These are phyloP conservation scores for Dreissena polymorpha DNA, from an alignment of 1,140 invertebrate species.

Conservation along the genomic window DNA sequence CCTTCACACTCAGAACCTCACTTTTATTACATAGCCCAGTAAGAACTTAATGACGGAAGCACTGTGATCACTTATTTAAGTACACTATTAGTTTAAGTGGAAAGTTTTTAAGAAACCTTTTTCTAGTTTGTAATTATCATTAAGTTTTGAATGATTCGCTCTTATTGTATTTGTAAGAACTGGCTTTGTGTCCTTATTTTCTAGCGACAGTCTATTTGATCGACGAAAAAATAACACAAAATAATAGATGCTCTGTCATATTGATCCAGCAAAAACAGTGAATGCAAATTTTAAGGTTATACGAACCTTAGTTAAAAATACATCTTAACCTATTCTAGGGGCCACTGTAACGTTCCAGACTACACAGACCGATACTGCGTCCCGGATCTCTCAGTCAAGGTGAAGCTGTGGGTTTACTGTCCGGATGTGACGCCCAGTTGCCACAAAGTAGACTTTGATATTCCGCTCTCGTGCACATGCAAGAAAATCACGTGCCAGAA, in stretches of 20 bases:
- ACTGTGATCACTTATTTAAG: too few species aligned
- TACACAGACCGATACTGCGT: not conserved
- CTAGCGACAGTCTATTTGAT: not conserved
- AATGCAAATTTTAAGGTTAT: not conserved
- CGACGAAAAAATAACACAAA: not conserved
- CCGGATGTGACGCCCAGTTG: not conserved
- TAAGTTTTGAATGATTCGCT: not conserved
- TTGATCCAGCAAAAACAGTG: not conserved
- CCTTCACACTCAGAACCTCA: not conserved
- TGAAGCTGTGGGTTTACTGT: constrained; percentile 36
- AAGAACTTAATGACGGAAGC: too few species aligned
- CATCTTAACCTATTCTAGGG: not conserved
- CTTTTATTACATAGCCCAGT: too few species aligned
- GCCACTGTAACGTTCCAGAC: constrained; percentile 15
- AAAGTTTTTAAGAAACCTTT: too few species aligned
- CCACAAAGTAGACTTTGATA: constrained; percentile 26
- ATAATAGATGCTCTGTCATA: not conserved
- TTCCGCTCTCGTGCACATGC: constrained; percentile 34
- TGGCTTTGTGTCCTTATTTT: not conserved
- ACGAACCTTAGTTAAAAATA: not conserved
- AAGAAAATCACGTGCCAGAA: constrained; percentile 12
- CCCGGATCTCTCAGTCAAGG: constrained; percentile 3
- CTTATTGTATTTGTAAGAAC: not conserved
- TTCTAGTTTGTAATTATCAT: too few species aligned
- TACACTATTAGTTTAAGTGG: too few species aligned